Conservation (phyloP, 2,888 invertebrate species). For the Melieria picta region DNA sequence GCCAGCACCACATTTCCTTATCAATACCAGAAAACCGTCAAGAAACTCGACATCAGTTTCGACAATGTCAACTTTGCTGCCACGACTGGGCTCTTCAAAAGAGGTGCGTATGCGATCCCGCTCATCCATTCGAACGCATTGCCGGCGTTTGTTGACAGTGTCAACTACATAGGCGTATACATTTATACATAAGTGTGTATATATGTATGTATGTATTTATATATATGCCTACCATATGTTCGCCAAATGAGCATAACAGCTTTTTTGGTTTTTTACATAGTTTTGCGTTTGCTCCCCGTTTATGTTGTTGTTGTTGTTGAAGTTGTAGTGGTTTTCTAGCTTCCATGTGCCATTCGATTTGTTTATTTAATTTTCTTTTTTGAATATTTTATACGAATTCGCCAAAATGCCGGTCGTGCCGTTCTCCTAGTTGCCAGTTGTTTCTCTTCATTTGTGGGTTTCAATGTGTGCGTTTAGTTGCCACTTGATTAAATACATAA, state of each 20-base stretch:
- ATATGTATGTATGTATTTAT: too few species aligned
- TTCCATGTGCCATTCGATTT: background rate
- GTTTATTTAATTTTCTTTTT: background rate
- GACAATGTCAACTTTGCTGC: constrained; percentile 56
- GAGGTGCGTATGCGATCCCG: constrained; percentile 51
- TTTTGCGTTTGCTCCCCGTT: too few species aligned
- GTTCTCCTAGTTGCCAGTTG: background rate
- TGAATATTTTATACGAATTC: background rate
- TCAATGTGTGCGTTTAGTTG: background rate
- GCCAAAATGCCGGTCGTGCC: background rate
- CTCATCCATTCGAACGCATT: background rate
- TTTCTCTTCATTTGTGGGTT: background rate
- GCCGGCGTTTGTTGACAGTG: background rate
- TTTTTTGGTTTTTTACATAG: too few species aligned
- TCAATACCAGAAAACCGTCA: constrained; percentile 53
- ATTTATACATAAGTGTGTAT: background rate
- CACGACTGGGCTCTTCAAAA: constrained; percentile 57
- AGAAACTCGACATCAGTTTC: constrained; percentile 59
- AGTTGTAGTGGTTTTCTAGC: too few species aligned
- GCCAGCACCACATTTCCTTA: constrained; percentile 31
- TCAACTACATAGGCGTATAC: background rate
- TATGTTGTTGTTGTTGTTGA: too few species aligned
- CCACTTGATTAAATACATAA: background rate
- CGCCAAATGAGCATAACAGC: too few species aligned
- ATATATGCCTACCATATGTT: too few species aligned